Conservation (phyloP, 2,113 vertebrate genomes). For the Gasterosteus aculeatus region DNA sequence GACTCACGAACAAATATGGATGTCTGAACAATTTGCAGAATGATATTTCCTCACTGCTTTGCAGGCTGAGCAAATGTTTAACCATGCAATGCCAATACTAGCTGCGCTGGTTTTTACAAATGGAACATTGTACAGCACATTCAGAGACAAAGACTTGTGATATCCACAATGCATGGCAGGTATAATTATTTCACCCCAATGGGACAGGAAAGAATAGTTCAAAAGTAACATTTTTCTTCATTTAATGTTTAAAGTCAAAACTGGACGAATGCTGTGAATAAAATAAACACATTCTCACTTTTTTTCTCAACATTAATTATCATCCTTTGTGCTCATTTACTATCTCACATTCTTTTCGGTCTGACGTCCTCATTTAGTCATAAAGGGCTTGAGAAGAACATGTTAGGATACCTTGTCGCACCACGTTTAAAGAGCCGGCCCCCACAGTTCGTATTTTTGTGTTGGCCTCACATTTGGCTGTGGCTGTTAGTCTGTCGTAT, state of each 20-base stretch:
- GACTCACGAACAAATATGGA: constrained; percentile 37
- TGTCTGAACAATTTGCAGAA: constrained; percentile 47
- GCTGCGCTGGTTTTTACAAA: constrained; percentile 48
- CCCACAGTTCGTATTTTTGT: no score
- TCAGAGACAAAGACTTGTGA: constrained; percentile 9
- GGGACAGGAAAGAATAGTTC: background rate
- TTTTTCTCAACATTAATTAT: background rate
- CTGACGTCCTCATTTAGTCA: background rate
- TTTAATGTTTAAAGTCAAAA: background rate
- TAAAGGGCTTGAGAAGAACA: background rate
- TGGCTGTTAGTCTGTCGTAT: background rate
- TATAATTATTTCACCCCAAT: background rate
- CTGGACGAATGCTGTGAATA: background rate
- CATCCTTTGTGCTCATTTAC: background rate
- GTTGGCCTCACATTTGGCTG: background rate
- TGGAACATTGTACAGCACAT: constrained; percentile 34
- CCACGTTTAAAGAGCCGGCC: background rate
- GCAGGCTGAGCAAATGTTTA: constrained; percentile 55
- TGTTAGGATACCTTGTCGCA: background rate
- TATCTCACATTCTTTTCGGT: background rate
- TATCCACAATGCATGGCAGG: constrained; percentile 27
- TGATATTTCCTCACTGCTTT: constrained; percentile 28
- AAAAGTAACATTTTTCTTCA: background rate
- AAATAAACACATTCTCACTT: background rate
- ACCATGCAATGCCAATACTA: constrained; percentile 57